Evolutionary conservation across 1,140 invertebrate species (phyloP), one percentile per base, ranked within the genome.

Genomic region (Neuroterus valhalla): DNA sequence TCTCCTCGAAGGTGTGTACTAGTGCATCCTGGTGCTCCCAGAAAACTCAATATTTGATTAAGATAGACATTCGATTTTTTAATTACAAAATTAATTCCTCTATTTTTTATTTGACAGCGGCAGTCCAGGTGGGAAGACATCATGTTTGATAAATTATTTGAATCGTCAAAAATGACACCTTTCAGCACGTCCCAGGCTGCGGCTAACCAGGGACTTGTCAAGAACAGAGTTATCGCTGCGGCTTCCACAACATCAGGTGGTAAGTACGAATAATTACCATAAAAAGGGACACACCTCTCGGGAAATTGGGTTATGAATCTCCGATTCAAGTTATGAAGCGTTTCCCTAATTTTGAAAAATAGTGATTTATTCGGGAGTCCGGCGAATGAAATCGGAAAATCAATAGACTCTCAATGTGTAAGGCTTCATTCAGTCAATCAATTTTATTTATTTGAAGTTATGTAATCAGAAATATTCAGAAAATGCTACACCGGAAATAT

Each of bases 131-230:
- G 77, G 31, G 62, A 45, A 74, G 38, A 69, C 78, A 91, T 87
- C 77, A 94, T 95, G 95, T 95, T 94, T 89, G 92, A 93, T 78
- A 94, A 94, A 75, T 85, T 96, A 77, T 81, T 94, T 80, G 95
- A 96, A 84, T 90, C 93, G 81, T 93, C 93, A 67, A 95, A 95
- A 90, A 94, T 92, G 88, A 95, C 93, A 83, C 93, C 94, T 23
- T 96, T 96, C 90, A 91, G 91, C 75, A 92, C 92, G 72, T 94
- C 95, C 19, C 91, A 96, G 80, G 89, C 91, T 70, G 85, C 84
- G 78, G 85, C 80, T 19, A 86, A 21, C 68, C 91, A 82, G 81
- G 89, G 86, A 15, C 86, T 91, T 17, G 91, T 93, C n/a, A 89
- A 89, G 76, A 90, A 91, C 66, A 87, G 92, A 48, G 91, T 89